Evolutionary conservation across 2,888 invertebrate genomes (phyloP).

Genomic region (Campoplex capitator): DNA sequence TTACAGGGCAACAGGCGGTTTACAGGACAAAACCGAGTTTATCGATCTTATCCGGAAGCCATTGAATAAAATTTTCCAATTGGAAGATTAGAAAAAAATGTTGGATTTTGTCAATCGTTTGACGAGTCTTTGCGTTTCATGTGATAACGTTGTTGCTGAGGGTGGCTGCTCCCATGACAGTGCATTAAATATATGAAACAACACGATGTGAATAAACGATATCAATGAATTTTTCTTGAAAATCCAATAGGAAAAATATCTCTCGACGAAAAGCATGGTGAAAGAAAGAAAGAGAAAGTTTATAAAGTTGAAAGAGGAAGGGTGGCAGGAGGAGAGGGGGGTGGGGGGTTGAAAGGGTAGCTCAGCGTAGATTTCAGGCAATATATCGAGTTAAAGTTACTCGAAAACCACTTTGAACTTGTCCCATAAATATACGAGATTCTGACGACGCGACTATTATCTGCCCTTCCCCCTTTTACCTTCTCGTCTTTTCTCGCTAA

Average conservation of each 20-base stretch:
- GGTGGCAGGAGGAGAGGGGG: neutral
- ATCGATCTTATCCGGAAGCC: too few species aligned
- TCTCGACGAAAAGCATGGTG: neutral
- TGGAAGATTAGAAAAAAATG: neutral
- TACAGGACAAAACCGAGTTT: too few species aligned
- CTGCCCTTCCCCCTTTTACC: neutral
- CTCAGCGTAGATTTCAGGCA: slow-evolving; percentile 64
- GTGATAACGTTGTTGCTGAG: neutral
- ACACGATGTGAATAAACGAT: neutral
- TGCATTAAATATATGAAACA: neutral
- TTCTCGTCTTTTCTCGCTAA: neutral
- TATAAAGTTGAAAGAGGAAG: neutral
- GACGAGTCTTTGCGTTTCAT: neutral
- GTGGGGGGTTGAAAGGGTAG: neutral
- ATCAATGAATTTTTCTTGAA: neutral
- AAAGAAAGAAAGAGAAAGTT: neutral
- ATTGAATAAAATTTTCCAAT: neutral
- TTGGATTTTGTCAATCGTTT: neutral
- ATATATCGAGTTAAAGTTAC: slow-evolving; percentile 78
- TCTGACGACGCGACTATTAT: slow-evolving; percentile 48
- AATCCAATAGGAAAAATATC: neutral
- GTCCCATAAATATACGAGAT: slow-evolving; percentile 74
- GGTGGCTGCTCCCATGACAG: neutral
- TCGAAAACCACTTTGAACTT: slow-evolving; percentile 77
- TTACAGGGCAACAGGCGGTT: too few species aligned